A percentile compares a stretch with the other conserved stretches of the same genome.
Conservation (phyloP, 1,140 invertebrate genomes). For the Cydia amplana region DNA sequence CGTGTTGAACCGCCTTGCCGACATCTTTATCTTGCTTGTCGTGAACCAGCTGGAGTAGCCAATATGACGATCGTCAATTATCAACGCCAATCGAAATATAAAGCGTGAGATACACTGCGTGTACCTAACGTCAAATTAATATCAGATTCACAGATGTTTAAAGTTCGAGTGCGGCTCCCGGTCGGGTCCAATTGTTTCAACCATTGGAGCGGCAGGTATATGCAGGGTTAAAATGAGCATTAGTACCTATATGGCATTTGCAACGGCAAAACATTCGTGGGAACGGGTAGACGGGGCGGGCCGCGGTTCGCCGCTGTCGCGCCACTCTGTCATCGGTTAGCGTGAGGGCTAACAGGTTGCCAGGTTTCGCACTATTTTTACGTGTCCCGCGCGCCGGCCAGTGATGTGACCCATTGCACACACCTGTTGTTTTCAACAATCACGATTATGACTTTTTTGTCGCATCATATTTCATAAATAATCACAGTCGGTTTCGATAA, state of each 20-base stretch:
- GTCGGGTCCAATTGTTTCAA: neutral
- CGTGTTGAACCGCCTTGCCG: too few species aligned
- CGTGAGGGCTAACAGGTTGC: conserved; percentile 64
- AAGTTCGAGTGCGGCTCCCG: too few species aligned
- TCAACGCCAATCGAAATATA: too few species aligned
- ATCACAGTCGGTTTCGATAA: neutral
- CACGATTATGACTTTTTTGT: neutral
- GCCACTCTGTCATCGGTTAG: conserved; percentile 42
- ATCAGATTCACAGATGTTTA: too few species aligned
- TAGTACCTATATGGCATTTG: neutral
- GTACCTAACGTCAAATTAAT: too few species aligned
- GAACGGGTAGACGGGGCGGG: conserved; percentile 6
- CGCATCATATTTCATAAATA: neutral
- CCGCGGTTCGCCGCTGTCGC: conserved; percentile 35
- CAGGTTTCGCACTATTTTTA: conserved; percentile 74
- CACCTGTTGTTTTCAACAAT: conserved; percentile 59
- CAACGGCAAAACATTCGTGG: conserved; percentile 24
- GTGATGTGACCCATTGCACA: conserved; percentile 58
- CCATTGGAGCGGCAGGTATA: neutral
- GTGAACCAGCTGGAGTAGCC: too few species aligned
- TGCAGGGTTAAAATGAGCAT: conserved; percentile 8
- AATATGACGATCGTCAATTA: too few species aligned
- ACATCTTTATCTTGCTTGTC: too few species aligned
- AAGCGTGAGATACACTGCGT: too few species aligned
- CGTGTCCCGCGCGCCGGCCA: conserved; percentile 54